Base-by-base conservation (phyloP, 2,797 vertebrate species). In the Catamblyrhynchus diadema region DNA sequence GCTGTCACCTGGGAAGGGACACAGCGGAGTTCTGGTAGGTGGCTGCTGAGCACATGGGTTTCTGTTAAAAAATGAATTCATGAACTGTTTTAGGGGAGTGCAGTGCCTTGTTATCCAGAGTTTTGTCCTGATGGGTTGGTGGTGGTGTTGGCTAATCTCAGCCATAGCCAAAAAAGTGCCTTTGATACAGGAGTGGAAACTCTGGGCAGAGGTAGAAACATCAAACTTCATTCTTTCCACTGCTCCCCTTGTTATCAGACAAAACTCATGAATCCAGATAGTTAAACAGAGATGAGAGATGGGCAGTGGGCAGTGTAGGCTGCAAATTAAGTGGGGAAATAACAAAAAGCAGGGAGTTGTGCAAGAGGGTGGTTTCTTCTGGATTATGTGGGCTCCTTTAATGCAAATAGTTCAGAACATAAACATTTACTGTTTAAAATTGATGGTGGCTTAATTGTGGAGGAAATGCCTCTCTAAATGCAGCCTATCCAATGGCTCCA, bases 181-280 rank as follows among this genome's bases (percentile, higher is more conserved):
- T 96, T 54, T 88, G 88, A 72, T 88, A 81, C 4, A 86, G 87
- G 88, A 93, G 78, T 71, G 67, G 96, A 93, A 96, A 90, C 82
- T 92, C 62, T 83, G 96, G 93, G 72, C 56, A 39, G 83, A 23
- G 11, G 75, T 35, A 57, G 92, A 61, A 89, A 51, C 5, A 39
- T 28, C 27, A 13, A 48, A 17, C 15, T 72, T 90, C 10, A 5
- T 78, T 81, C 41, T 85, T 72, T 70, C 53, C 39, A 2, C 41
- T 73, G 51, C 12, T 93, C 16, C 39, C 53, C 53, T 85, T 37
- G 10, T 82, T 56, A 51, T 73, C 60, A 81, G 47, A 27, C 32
- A 37, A 22, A 51, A 61, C 41, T 30, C 22, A 39, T 61, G 53
- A 77, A 25, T 66, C 13, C 12, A 51, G 81, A 4, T 42, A 3